A percentile compares a stretch with the other conserved stretches of the same genome.
Conservation (phyloP, 2,888 invertebrate species). For the Coleophora flavipennella region DNA sequence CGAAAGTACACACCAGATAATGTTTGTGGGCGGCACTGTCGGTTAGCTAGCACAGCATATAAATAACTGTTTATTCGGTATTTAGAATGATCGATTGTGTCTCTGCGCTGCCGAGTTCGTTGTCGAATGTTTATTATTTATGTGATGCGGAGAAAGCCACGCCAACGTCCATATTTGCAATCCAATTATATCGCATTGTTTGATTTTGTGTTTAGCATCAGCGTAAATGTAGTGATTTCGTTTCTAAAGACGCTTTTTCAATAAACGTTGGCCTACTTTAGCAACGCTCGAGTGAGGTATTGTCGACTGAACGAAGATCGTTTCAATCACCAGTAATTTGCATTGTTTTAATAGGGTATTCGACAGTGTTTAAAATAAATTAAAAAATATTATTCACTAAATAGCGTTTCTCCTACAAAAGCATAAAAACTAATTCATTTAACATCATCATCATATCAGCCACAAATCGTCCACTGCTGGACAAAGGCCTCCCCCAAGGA, state of each 20-base stretch:
- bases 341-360: too few species aligned
- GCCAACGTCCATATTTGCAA: slow-evolving; percentile 11
- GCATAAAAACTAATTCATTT: too few species aligned
- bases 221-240: slow-evolving; percentile 3
- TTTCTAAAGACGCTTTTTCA: slow-evolving; percentile 10
- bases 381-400: too few species aligned
- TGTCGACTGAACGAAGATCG: too few species aligned
- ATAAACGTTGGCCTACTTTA: background rate
- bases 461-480: too few species aligned
- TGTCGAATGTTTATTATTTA: slow-evolving; percentile 16
- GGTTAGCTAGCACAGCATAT: slow-evolving; percentile 1
- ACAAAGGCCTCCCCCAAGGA: too few species aligned
- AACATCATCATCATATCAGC: too few species aligned
- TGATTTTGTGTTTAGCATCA: slow-evolving; percentile 4
- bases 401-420: too few species aligned
- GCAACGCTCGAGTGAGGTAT: too few species aligned
- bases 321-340: too few species aligned
- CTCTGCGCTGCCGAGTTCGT: slow-evolving; percentile 14
- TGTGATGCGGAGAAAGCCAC: slow-evolving; percentile 20
- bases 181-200: slow-evolving; percentile 8
- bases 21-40: slow-evolving; percentile 17
- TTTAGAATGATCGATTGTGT: slow-evolving; percentile 25
- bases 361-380: too few species aligned
- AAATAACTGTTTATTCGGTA: slow-evolving; percentile 22
- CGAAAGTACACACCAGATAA: slow-evolving; percentile 10